Evolutionary conservation across 2,888 invertebrate species (phyloP), one percentile per base, ranked within the genome.

Genomic region (Agrochola lychnidis): DNA sequence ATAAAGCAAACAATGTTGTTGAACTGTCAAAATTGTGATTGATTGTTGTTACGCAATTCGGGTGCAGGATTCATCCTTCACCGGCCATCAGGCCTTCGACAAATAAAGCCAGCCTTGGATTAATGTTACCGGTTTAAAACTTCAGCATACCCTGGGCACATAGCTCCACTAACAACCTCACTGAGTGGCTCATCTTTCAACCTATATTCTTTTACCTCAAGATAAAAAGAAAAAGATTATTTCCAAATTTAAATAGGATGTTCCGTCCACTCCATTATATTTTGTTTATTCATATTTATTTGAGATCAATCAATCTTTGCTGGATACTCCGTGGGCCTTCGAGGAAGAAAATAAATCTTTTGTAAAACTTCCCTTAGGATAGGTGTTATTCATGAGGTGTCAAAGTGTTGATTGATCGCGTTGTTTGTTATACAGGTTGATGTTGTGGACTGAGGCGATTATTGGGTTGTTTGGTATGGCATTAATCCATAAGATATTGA

Each of bases 341-440:
- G 88, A 87, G 90, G 90, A 91, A 92, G 94, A 94, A 94, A 94
- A 96, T 95, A 96, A 96, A 96, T 95, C 94, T 95, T 95, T 96
- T 95, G 94, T 95, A 92, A 93, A 95, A 96, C 91, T 95, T 95
- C 94, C 93, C 94, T 93, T 89, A 92, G 93, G 92, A 95, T 94
- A 93, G 94, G 93, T 94, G 94, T 95, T 95, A 95, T 96, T 96
- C 96, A 96, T 95, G 94, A 95, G 93, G 90, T 94, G 95, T 94
- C 95, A 94, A 90, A 89, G 89, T 89, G 87, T 91, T 96, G 96
- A 96, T 96, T 94, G 96, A 96, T 96, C 93, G 93, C 91, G 89
- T 90, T 92, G 91, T 93, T 93, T 92, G 81, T 62, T 63, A 81
- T 73, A 71, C 42, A 53, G 59, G n/a, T 1, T 59, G 78, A 61